Evolutionary conservation across 2,888 invertebrate species (phyloP), one percentile per base, ranked within the genome.

Genomic region (Scelioninae gen. 1): DNA sequence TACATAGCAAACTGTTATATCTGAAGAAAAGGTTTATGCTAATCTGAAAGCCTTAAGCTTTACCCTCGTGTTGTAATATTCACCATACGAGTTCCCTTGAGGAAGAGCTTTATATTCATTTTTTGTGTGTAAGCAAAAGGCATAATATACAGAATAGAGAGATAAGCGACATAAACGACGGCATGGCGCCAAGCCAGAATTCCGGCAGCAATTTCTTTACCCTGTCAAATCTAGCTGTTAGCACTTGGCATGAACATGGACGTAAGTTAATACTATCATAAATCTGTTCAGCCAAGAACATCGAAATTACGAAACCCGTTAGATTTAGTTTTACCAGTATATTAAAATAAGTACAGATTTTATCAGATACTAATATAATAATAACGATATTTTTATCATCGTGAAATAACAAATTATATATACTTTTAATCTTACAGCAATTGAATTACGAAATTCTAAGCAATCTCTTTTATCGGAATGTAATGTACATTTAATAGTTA

Each of bases 171-270:
- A 65, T 74, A 84, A 82, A 83, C 77, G 82, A 58, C 63, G 65
- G 83, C 38, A 76, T 88, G 88, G 87, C 87, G 78, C 78, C 75
- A 71, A 83, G 85, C 85, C 87, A 87, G 63, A 66, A 79, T 66
- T 51, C 23, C 68, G 40, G 66, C 78, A 56, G 49, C 71, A 58
- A 77, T 47, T 51, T 62, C 53, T 68, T 68, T 38, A 13, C 60
- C 53, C 32, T 34, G 10, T 65, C 56, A 13, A 43, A 55, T 32
- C 43, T 66, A 38, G 40, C 15, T 47, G 34, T 58, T 55, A 13
- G n/a, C 58, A 49, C 51, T 68, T 76, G 60, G 60, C 58, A 49
- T 34, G 13, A 11, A 40, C 75, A 31, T 31, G 31, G 38, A 47
- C 11, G 23, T 16, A 62, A 5, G 23, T 31, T 62, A 53, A 45